Base-by-base conservation (phyloP, 2,888 invertebrate genomes). In the Drosophila paranaensis region DNA sequence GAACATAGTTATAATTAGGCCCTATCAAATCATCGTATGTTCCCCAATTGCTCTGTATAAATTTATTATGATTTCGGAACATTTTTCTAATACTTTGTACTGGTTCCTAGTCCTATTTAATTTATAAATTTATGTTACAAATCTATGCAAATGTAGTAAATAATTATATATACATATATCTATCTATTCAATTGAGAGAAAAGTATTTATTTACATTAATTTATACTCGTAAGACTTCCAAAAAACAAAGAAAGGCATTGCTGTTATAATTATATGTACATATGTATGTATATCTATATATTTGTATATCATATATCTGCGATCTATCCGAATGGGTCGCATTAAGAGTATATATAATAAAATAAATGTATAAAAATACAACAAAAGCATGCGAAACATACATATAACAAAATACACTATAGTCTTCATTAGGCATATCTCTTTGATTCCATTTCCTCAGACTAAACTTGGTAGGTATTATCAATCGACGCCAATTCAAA, bases 21-120 rank as follows among this genome's bases (percentile, higher is more conserved):
- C 71, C 35, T 14, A 45, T 35, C n/a, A 60, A 50, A 27, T 66
- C 48, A 30, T 48, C 40, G n/a, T 55, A 58, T 54, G 39, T 48
- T 54, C 60, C 60, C 68, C 60, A 46, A 56, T 5, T 46, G 51
- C 39, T 40, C n/a, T 39, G 58, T 45, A 56, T 42, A 57, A 20
- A 40, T 63, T 45, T 14, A 48, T 37, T 62, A 48, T 53, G 45
- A 48, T 71, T 75, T 64, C 37, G 60, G 60, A 79, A 69, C 58
- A 65, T 74, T 61, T 74, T 74, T 79, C 70, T 64, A 67, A 69
- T 73, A 65, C 73, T 65, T 81, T 74, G 74, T 88, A 85, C 84
- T 87, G 82, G 88, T 90, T 88, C 86, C 86, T 87, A 87, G 86
- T 87, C 86, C 88, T 83, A 71, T 71, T 85, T 81, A 68, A 68